Conservation (phyloP, 2,113 vertebrate genomes). For the rabbit (Oryctolagus cuniculus) region DNA sequence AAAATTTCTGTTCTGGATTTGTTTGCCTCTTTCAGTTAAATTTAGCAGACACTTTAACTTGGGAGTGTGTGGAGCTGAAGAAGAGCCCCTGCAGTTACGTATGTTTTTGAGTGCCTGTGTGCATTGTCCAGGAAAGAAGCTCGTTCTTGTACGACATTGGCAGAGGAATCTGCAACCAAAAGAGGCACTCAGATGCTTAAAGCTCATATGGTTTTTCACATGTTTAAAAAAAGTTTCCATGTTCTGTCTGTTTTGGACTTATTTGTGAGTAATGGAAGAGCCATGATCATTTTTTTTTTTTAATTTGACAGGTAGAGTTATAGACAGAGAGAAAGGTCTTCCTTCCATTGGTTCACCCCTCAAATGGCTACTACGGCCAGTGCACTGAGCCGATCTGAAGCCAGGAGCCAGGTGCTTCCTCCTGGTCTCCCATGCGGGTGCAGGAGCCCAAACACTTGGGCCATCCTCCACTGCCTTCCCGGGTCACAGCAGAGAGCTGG, state of each 20-base stretch:
- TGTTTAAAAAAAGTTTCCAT: slow-evolving; percentile 10
- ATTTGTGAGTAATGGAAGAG: slow-evolving; percentile 42
- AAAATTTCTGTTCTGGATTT: slow-evolving; percentile 48
- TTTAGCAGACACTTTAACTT: slow-evolving; percentile 31
- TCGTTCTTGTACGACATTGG: slow-evolving; percentile 11
- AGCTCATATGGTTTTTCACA: background rate
- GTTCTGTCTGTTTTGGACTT: background rate
- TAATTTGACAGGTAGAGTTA: background rate
- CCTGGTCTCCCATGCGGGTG: no score
- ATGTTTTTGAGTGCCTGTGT: background rate
- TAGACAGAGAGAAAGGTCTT: no score
- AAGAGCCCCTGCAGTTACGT: background rate
- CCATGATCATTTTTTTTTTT: no score
- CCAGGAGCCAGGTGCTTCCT: no score
- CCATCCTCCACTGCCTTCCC: no score
- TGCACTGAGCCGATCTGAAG: no score
- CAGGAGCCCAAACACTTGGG: no score
- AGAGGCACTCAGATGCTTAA: background rate
- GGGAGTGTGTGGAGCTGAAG: background rate
- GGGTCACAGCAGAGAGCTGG: no score
- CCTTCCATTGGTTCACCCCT: no score
- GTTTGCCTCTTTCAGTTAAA: slow-evolving; percentile 27
- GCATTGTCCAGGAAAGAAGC: background rate
- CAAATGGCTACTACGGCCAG: no score
- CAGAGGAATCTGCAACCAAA: background rate